phyloP scores from a whole-genome alignment of 2,797 vertebrate species.

The Lepilemur septentrionalis region DNA sequence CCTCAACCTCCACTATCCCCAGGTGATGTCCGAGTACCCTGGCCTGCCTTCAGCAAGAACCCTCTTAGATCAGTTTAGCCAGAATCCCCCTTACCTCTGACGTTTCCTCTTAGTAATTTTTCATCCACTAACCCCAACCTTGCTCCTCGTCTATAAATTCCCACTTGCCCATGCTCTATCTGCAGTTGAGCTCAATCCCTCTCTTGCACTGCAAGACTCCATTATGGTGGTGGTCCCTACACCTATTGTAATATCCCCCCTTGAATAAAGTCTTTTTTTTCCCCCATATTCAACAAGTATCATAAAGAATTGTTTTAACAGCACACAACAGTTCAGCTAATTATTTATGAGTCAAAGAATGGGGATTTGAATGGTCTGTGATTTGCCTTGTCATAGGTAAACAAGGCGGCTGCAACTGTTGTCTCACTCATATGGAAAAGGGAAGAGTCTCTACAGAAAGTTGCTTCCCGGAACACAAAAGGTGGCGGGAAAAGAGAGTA shows the following conservation, averaged over 20 bases:
- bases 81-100: background rate
- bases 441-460: background rate
- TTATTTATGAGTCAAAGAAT: background rate
- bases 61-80: background rate
- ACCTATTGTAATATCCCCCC: background rate
- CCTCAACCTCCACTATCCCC: background rate
- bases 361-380: background rate
- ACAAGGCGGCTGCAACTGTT: background rate
- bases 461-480: background rate
- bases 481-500: accelerated
- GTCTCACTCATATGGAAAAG: background rate
- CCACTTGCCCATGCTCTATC: background rate
- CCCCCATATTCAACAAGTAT: background rate
- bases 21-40: background rate
- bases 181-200: background rate
- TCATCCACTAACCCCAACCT: background rate
- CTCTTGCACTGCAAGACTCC: background rate
- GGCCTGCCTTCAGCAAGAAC: background rate
- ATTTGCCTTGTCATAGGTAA: background rate
- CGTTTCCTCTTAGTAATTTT: background rate
- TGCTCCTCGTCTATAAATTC: background rate
- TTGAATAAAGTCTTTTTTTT: background rate
- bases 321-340: background rate
- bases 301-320: background rate
- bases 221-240: background rate